These are phyloP conservation scores for Canis aureus DNA, from an alignment of 2,113 vertebrate genomes.

Conservation along the genomic window DNA sequence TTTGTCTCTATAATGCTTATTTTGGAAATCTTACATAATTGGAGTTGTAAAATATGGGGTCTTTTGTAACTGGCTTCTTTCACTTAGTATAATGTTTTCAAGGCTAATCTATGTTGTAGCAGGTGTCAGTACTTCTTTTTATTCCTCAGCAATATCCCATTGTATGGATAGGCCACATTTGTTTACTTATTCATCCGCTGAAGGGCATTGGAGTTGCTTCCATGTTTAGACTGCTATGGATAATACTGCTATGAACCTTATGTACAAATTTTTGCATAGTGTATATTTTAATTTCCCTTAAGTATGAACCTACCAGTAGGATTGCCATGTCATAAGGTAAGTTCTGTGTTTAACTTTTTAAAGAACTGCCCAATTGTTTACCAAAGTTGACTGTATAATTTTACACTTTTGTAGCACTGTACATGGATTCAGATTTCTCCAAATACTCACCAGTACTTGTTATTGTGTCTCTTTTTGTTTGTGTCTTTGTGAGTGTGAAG, in stretches of 20 bases:
- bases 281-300: background rate
- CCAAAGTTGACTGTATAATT: background rate
- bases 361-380: background rate
- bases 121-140: background rate
- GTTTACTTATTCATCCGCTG: background rate
- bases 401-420: background rate
- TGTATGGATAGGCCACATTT: background rate
- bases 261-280: background rate
- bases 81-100: background rate
- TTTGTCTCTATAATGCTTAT: background rate
- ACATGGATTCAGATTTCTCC: background rate
- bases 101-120: background rate
- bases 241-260: background rate
- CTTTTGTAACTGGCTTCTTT: background rate
- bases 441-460: background rate
- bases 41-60: background rate
- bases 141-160: background rate
- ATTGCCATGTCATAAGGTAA: background rate
- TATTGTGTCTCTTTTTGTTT: background rate
- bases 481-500: background rate
- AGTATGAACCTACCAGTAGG: background rate
- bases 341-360: background rate
- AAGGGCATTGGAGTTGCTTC: background rate
- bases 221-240: background rate
- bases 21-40: background rate